Evolutionary conservation across 2,113 vertebrate species (phyloP).

Genomic region (Rhineura floridana): DNA sequence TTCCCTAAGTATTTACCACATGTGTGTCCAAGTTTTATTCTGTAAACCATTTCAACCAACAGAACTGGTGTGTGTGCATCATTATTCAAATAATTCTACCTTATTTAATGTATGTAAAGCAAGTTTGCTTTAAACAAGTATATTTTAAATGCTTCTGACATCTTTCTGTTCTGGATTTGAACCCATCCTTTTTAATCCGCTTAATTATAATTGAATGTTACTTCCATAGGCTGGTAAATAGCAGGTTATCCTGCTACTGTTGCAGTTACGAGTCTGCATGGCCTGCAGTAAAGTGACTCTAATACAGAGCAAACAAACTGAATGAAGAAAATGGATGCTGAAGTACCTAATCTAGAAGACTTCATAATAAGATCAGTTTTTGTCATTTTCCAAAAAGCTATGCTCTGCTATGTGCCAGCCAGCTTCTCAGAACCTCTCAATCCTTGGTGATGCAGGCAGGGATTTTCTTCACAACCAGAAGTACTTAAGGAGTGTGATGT

Average conservation of each 20-base stretch:
- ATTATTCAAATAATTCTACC: neutral
- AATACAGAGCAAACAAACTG: neutral
- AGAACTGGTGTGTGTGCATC: neutral
- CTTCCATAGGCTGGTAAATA: neutral
- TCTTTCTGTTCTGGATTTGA: neutral
- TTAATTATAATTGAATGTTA: neutral
- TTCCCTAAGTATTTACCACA: neutral
- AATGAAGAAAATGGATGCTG: neutral
- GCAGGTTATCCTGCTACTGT: neutral
- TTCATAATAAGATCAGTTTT: neutral
- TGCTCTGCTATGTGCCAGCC: neutral
- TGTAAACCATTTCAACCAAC: neutral
- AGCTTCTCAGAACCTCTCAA: neutral
- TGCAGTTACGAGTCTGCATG: neutral
- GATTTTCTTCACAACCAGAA: neutral
- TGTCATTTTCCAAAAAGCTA: neutral
- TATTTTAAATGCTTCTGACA: neutral
- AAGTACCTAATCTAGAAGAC: neutral
- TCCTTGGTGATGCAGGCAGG: neutral
- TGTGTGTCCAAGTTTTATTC: neutral
- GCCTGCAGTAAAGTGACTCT: neutral
- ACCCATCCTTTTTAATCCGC: neutral
- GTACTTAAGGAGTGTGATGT: neutral
- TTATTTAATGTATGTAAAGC: neutral
- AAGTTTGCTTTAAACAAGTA: neutral